A percentile compares a stretch with the other conserved stretches of the same genome.
Conservation (phyloP, 1,140 invertebrate genomes). For the Geopemphigus sp. region DNA sequence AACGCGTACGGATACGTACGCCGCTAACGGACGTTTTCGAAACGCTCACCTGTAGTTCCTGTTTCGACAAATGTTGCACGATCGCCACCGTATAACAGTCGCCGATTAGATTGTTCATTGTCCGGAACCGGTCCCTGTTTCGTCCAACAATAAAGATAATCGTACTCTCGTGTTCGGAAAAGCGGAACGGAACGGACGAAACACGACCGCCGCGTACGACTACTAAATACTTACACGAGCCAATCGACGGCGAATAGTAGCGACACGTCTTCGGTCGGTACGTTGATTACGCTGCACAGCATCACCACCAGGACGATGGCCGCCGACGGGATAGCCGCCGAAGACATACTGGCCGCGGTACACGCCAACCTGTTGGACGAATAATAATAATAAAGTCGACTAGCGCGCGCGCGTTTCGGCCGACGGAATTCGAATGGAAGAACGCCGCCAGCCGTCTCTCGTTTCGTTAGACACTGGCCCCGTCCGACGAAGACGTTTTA, state of each 20-base stretch:
- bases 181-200: too few species aligned
- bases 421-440: too few species aligned
- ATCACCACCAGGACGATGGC: constrained; percentile 83
- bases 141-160: too few species aligned
- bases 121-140: constrained; percentile 77
- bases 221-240: constrained; percentile 91
- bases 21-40: too few species aligned
- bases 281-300: constrained; percentile 80
- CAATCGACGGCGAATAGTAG: constrained; percentile 85
- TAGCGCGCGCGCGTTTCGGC: too few species aligned
- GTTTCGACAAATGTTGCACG: constrained; percentile 78
- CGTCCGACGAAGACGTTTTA: too few species aligned
- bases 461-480: too few species aligned
- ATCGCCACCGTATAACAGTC: constrained; percentile 84
- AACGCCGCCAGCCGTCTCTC: too few species aligned
- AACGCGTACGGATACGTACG: too few species aligned
- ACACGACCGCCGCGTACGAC: too few species aligned
- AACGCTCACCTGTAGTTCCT: constrained; percentile 61
- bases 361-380: constrained; percentile 70
- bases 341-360: constrained; percentile 87
- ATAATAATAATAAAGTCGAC: too few species aligned
- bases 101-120: constrained; percentile 84
- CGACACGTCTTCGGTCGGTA: constrained; percentile 76
- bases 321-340: constrained; percentile 89
- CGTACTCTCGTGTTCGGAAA: too few species aligned